Evolutionary conservation across 2,113 vertebrate genomes (phyloP).

Genomic region (Protobothrops flavoviridis): DNA sequence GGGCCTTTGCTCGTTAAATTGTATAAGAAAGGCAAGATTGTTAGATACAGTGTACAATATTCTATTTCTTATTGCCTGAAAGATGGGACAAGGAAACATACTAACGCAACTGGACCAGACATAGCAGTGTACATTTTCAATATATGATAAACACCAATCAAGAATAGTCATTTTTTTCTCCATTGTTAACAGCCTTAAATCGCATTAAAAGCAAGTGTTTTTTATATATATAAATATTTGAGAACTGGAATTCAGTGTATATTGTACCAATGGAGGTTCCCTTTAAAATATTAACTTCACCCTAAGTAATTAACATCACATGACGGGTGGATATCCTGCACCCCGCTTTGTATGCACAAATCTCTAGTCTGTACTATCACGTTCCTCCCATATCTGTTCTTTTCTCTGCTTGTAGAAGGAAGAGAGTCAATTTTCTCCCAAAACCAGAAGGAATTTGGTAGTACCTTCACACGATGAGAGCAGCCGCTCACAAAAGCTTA

Average conservation of each 20-base stretch:
- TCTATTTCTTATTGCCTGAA: conserved; percentile 45
- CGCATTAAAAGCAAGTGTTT: conserved; percentile 31
- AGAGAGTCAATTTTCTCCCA: not conserved
- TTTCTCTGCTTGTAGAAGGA: not conserved
- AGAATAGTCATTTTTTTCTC: not conserved
- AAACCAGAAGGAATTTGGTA: not conserved
- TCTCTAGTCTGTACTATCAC: not conserved
- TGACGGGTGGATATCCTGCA: not conserved
- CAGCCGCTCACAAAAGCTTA: not conserved
- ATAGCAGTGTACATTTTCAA: conserved; percentile 27
- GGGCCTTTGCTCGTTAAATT: not conserved
- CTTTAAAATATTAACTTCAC: conserved; percentile 16
- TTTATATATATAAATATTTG: not conserved
- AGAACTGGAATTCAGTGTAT: conserved; percentile 27
- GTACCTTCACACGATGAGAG: not conserved
- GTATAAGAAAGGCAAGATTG: conserved; percentile 41
- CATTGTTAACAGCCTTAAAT: not conserved
- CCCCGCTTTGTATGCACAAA: not conserved
- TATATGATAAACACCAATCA: not conserved
- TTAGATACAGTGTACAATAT: conserved; percentile 45
- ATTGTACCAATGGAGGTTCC: conserved; percentile 33
- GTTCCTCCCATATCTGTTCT: not conserved
- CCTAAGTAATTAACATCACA: not conserved
- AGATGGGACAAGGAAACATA: conserved; percentile 46
- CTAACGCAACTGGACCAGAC: conserved; percentile 34